These are phyloP conservation scores for Zosterops borbonicus DNA, from an alignment of 2,113 vertebrate species.

Conservation along the genomic window DNA sequence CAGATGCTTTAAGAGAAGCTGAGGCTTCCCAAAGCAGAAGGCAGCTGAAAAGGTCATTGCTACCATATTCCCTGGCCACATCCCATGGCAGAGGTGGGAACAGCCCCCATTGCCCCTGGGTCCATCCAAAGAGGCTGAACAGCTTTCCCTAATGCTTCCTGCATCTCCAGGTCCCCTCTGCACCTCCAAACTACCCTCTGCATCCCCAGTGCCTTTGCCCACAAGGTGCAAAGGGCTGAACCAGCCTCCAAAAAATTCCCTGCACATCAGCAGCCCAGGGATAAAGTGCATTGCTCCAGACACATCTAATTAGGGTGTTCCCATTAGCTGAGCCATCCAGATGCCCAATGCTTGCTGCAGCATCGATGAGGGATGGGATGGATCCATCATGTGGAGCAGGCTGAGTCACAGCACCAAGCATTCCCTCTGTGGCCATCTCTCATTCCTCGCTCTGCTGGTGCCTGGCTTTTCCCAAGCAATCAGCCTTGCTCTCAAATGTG, in stretches of 20 bases:
- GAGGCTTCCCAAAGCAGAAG: neutral
- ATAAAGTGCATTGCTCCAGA: neutral
- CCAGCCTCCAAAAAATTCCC: neutral
- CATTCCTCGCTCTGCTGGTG: rapidly evolving
- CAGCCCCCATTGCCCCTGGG: neutral
- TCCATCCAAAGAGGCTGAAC: neutral
- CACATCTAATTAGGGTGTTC: neutral
- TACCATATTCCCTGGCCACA: neutral
- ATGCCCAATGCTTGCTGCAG: rapidly evolving
- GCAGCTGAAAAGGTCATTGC: neutral
- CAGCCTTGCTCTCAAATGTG: neutral
- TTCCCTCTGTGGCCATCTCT: neutral
- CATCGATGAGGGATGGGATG: neutral
- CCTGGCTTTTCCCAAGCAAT: neutral
- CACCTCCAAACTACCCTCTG: neutral
- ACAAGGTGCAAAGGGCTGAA: neutral
- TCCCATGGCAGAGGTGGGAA: neutral
- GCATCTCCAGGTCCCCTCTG: neutral
- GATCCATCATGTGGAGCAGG: neutral
- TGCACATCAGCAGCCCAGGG: neutral
- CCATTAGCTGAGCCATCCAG: neutral
- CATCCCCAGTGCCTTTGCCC: neutral
- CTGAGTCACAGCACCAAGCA: neutral
- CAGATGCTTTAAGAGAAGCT: neutral
- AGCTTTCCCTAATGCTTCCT: neutral